Evolutionary conservation across 2,888 invertebrate species (phyloP).

Genomic region (Volucella bombylans): DNA sequence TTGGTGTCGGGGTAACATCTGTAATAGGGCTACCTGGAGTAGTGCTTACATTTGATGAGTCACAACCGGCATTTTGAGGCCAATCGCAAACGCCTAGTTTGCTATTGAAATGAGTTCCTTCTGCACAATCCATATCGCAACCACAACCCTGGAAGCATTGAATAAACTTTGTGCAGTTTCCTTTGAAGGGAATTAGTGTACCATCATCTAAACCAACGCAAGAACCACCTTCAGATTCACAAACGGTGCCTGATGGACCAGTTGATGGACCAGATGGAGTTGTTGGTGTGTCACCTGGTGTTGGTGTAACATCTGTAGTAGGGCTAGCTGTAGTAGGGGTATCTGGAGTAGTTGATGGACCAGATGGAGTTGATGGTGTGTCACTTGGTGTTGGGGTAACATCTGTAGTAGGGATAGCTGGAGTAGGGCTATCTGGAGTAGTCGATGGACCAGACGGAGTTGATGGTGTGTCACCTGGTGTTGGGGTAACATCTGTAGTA

Average conservation of each 20-base stretch:
- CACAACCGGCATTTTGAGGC: conserved; percentile 75
- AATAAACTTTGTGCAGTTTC: too few species aligned
- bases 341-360: too few species aligned
- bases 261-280: conserved; percentile 6
- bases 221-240: conserved; percentile 30
- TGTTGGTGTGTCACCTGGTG: background rate
- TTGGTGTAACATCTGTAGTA: background rate
- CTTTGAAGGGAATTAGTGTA: conserved; percentile 23
- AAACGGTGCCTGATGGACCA: conserved; percentile 19
- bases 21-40: background rate
- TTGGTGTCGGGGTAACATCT: too few species aligned
- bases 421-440: too few species aligned
- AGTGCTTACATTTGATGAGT: conserved; percentile 1
- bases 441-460: too few species aligned
- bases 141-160: conserved; percentile 43
- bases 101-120: conserved; percentile 42
- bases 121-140: conserved; percentile 47
- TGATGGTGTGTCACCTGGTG: too few species aligned
- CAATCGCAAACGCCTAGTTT: conserved; percentile 65
- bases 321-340: background rate
- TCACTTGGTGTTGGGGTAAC: too few species aligned
- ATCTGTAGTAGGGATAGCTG: too few species aligned
- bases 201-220: conserved; percentile 16
- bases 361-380: too few species aligned
- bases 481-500: too few species aligned